These are phyloP conservation scores for Tachystola acroxantha DNA, from an alignment of 2,888 invertebrate species.

Conservation along the genomic window DNA sequence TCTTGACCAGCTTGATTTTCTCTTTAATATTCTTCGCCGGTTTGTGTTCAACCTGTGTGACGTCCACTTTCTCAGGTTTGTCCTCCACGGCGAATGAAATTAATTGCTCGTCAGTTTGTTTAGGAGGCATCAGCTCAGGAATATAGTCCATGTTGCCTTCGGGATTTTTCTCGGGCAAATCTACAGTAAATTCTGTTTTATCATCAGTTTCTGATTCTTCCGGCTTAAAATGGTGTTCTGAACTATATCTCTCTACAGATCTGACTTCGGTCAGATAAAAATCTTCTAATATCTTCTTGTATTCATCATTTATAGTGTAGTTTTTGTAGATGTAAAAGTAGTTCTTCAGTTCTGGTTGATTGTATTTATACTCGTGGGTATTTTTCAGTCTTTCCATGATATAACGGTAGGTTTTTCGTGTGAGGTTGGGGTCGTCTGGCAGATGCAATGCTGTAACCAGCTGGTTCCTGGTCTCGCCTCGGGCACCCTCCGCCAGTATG, in stretches of 20 bases:
- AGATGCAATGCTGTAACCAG: slow-evolving; percentile 75
- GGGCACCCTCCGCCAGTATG: slow-evolving; percentile 80
- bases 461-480: slow-evolving; percentile 78
- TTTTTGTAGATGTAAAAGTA: slow-evolving; percentile 84
- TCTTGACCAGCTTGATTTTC: slow-evolving; percentile 74
- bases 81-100: slow-evolving; percentile 72
- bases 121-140: slow-evolving; percentile 50
- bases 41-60: slow-evolving; percentile 49
- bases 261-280: slow-evolving; percentile 81
- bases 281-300: slow-evolving; percentile 75
- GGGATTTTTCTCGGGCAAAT: slow-evolving; percentile 45
- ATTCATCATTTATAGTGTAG: slow-evolving; percentile 79
- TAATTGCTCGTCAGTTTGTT: slow-evolving; percentile 73
- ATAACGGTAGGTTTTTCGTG: slow-evolving; percentile 64
- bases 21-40: slow-evolving; percentile 72
- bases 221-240: slow-evolving; percentile 38
- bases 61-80: slow-evolving; percentile 60
- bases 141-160: slow-evolving; percentile 51
- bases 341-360: slow-evolving; percentile 80
- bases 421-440: slow-evolving; percentile 66
- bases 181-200: slow-evolving; percentile 41
- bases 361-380: slow-evolving; percentile 63
- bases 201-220: slow-evolving; percentile 34
- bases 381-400: slow-evolving; percentile 73
- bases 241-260: slow-evolving; percentile 67